phyloP scores from a whole-genome alignment of 2,797 vertebrate species.

The Varecia variegata region DNA sequence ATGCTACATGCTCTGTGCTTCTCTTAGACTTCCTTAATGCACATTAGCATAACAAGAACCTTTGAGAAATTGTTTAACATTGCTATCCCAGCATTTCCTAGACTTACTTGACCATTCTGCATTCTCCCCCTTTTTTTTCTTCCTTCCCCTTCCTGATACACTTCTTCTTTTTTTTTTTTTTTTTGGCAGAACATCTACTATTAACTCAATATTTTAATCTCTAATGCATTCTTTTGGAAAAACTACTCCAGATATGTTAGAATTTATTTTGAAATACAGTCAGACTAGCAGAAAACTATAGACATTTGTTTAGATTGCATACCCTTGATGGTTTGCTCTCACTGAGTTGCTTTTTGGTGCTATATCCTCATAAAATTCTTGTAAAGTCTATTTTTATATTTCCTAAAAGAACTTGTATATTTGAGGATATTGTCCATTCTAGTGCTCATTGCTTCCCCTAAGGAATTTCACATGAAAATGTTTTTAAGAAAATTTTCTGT shows the following conservation, averaged over 20 bases:
- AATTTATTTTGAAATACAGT: not conserved
- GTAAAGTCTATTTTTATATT: not conserved
- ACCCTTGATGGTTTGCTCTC: not conserved
- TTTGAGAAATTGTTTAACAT: not conserved
- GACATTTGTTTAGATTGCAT: not conserved
- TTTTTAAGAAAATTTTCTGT: not conserved
- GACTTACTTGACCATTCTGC: not conserved
- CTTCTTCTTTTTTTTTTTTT: not conserved
- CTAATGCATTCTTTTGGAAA: not conserved
- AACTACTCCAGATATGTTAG: not conserved
- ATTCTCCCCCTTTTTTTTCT: not conserved
- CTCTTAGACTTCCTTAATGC: not conserved
- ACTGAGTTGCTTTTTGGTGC: not conserved
- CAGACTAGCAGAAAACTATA: not conserved
- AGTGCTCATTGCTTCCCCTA: not conserved
- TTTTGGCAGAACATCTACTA: not conserved
- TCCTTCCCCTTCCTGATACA: not conserved
- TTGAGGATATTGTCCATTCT: not conserved
- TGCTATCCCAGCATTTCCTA: not conserved
- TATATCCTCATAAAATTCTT: not conserved
- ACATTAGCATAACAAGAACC: not conserved
- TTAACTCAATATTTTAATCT: not conserved
- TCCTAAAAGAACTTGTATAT: not conserved
- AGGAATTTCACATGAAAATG: not conserved
- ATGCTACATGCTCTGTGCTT: not conserved